Evolutionary conservation across 2,797 vertebrate genomes (phyloP).

Genomic region (Cephalopachus bancanus): DNA sequence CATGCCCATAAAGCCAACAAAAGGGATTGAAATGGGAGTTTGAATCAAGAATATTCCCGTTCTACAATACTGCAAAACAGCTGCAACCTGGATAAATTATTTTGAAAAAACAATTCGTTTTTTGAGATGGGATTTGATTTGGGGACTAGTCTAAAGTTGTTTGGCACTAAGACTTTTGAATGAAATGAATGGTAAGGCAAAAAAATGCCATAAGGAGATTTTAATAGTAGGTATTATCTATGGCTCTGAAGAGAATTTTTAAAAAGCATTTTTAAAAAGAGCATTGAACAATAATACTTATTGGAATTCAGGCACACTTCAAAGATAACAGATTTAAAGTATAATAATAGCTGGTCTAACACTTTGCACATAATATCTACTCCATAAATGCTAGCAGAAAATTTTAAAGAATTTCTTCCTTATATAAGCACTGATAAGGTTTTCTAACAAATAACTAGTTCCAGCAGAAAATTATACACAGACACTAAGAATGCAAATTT

Average conservation of each 20-base stretch:
- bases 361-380: neutral
- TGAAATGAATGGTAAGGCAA: neutral
- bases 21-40: constrained; percentile 19
- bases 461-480: constrained; percentile 44
- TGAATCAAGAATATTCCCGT: neutral
- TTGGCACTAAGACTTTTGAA: neutral
- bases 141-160: neutral
- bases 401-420: neutral
- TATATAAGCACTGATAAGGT: neutral
- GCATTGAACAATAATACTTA: neutral
- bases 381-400: neutral
- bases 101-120: neutral
- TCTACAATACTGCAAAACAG: neutral
- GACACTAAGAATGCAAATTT: constrained; percentile 9
- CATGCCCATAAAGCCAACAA: neutral
- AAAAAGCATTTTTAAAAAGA: neutral
- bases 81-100: neutral
- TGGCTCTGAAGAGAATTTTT: constrained; percentile 23
- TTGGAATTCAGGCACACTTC: neutral
- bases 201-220: neutral
- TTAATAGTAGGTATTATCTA: neutral
- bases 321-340: constrained; percentile 21
- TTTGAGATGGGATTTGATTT: constrained; percentile 3
- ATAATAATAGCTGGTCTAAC: neutral
- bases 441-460: constrained; percentile 38